Base-by-base conservation (phyloP, 2,797 vertebrate genomes). In the Lepilemur ruficaudatus region DNA sequence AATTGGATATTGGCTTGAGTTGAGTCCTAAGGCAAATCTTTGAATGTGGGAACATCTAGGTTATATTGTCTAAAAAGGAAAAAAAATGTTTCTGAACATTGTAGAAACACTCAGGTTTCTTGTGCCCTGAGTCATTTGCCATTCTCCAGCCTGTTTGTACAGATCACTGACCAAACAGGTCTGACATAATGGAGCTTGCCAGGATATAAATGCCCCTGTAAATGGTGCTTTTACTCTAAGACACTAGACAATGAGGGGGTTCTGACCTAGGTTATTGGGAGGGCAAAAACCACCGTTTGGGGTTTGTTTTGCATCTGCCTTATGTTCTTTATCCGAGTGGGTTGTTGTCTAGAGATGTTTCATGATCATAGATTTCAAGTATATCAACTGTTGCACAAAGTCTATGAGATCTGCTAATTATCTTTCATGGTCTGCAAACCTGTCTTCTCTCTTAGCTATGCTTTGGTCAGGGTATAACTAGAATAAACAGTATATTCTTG, bases 141-240 rank as follows among this genome's bases (percentile, higher is more conserved):
- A 17, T 93, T 93, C 73, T 82, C 87, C 80, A 94, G 94, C 95
- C 86, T 97, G 93, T 97, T 96, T 89, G 92, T 95, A 93, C 95
- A 97, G 92, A 94, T 97, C 79, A 94, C 85, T 96, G 92, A 96
- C 93, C 92, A 95, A 96, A 97, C 94, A 97, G 93, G 94, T 98
- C 96, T 97, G 92, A 87, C 94, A 59, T 89, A 91, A 55, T 96
- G 69, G 57, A 91, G 85, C 76, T 61, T 95, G 94, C 94, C 95
- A 95, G 95, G 48, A 83, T 93, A 75, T 94, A 95, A 96, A 91
- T 95, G 90, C 81, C 69, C 80, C 88, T 84, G 46, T 91, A 94
- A 92, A 91, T n/a, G 52, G 46, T 75, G 72, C 23, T 94, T 90
- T 93, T 89, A 95, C 86, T 95, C 28, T 80, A 5, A 43, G 72